A percentile compares a stretch with the other conserved stretches of the same genome.
These are phyloP conservation scores for Budorcas taxicolor DNA, from an alignment of 2,113 vertebrate genomes.

Conservation along the genomic window DNA sequence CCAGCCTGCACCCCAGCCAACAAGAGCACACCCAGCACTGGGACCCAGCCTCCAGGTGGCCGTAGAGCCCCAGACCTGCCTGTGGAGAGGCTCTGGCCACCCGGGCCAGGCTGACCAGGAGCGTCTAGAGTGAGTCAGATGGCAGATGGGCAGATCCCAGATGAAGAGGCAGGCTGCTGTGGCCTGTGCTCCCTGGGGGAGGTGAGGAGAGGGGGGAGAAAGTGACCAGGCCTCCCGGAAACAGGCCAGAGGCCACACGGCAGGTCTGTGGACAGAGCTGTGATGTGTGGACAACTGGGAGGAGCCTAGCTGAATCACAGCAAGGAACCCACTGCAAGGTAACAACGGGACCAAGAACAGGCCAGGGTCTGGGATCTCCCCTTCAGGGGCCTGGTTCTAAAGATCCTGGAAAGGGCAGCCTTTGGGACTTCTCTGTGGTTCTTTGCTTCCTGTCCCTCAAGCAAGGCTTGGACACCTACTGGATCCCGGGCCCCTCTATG, in stretches of 20 bases:
- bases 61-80: no score
- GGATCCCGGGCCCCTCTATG: accelerated
- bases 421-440: accelerated
- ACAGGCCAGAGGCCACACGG: not conserved
- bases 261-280: not conserved
- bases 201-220: not conserved
- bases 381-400: no score
- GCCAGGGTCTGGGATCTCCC: no score
- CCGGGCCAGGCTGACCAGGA: not conserved
- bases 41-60: not conserved
- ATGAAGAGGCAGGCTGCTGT: not conserved
- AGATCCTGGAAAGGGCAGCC: no score
- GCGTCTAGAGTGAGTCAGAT: not conserved
- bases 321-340: accelerated
- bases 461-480: not conserved
- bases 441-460: not conserved
- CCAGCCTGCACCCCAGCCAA: not conserved
- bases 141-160: not conserved
- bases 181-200: not conserved
- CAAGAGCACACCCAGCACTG: not conserved
- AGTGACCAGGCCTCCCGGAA: no score
- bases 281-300: not conserved
- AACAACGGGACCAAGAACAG: not conserved
- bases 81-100: not conserved
- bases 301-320: not conserved